These are phyloP conservation scores for Ormyrus pomaceus DNA, from an alignment of 2,888 invertebrate genomes.

Conservation along the genomic window DNA sequence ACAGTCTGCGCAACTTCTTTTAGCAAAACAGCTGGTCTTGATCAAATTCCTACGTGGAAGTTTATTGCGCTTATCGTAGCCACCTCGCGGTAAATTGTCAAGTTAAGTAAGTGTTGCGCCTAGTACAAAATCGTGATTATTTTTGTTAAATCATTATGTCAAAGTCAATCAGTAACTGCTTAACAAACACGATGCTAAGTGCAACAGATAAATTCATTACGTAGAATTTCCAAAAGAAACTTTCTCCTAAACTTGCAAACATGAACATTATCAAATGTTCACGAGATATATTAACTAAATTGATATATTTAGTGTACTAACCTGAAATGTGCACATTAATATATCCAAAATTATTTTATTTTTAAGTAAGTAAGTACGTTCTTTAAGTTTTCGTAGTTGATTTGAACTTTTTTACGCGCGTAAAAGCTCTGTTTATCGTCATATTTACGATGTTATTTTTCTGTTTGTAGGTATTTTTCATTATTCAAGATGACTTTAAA, in stretches of 20 bases:
- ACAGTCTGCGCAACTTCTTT: too few relatives aligned
- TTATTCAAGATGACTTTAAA: conserved; percentile 46
- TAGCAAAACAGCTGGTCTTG: conserved; percentile 10
- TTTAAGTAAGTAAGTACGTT: conserved; percentile 40
- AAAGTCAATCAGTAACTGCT: conserved; percentile 20
- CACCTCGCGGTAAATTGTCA: conserved; percentile 21
- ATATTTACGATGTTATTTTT: not conserved
- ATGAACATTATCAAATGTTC: conserved; percentile 19
- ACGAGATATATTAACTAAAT: conserved; percentile 12
- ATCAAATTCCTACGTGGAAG: not conserved
- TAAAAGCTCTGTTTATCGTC: too few relatives aligned
- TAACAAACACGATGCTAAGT: conserved; percentile 22
- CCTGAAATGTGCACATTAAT: conserved; percentile 50
- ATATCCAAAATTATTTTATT: conserved; percentile 42
- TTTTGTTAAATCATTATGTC: conserved; percentile 49
- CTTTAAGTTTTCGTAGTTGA: not conserved
- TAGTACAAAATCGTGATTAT: conserved; percentile 47
- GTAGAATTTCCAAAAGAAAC: conserved; percentile 4
- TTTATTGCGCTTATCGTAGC: not conserved
- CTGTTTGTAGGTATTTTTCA: conserved; percentile 20
- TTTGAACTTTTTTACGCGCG: too few relatives aligned
- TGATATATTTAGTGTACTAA: conserved; percentile 30
- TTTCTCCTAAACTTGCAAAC: not conserved
- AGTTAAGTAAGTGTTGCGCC: conserved; percentile 42
- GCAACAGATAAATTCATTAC: conserved; percentile 18